These are phyloP conservation scores for Crotalus helleri DNA, from an alignment of 2,113 vertebrate genomes.

Conservation along the genomic window DNA sequence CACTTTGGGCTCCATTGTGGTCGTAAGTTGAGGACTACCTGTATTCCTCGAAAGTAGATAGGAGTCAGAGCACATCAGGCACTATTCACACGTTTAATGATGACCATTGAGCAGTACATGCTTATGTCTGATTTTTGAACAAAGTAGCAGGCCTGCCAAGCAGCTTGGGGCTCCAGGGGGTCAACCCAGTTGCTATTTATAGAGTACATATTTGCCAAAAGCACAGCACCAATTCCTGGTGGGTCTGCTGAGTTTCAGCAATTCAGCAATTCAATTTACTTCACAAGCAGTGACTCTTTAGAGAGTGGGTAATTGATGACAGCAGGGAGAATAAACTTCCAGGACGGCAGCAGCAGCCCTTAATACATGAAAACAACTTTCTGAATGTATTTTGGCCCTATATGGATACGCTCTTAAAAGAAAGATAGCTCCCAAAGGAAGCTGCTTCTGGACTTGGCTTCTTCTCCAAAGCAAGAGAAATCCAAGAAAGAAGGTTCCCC, in stretches of 20 bases:
- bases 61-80: background rate
- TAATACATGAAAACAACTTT: background rate
- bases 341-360: background rate
- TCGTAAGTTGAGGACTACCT: too few species aligned
- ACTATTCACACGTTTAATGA: background rate
- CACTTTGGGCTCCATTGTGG: too few species aligned
- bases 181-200: background rate
- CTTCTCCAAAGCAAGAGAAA: background rate
- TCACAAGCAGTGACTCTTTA: too few species aligned
- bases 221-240: background rate
- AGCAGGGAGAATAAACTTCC: background rate
- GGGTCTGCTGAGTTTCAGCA: background rate
- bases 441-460: background rate
- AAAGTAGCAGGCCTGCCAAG: background rate
- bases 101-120: background rate
- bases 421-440: background rate
- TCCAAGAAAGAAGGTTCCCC: background rate
- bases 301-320: background rate
- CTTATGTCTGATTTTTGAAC: background rate
- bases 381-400: background rate
- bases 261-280: background rate
- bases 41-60: background rate
- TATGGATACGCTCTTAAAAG: background rate
- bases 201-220: background rate
- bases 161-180: background rate